A percentile compares a stretch with the other conserved stretches of the same genome.
These are phyloP conservation scores for Nannobrachium achirus DNA, from an alignment of 2,113 vertebrate genomes.

Conservation along the genomic window DNA sequence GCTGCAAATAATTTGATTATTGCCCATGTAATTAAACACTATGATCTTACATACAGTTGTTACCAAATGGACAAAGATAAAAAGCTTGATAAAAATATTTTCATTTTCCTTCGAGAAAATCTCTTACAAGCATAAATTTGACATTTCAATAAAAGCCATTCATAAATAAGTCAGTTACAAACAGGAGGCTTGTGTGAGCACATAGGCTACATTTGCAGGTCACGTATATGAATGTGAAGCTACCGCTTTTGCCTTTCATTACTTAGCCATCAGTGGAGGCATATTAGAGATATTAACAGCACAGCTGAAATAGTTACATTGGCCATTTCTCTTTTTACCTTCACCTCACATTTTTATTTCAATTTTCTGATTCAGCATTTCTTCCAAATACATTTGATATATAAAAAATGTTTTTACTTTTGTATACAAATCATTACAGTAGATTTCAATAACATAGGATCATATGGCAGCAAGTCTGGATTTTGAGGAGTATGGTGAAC, in stretches of 20 bases:
- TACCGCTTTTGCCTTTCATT: background rate
- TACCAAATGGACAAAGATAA: background rate
- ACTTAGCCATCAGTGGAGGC: slow-evolving; percentile 2
- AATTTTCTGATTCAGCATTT: slow-evolving; percentile 6
- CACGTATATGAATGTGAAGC: background rate
- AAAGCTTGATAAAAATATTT: background rate
- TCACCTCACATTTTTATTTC: background rate
- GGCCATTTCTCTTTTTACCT: slow-evolving; percentile 1
- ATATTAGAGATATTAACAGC: background rate
- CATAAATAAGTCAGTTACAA: background rate
- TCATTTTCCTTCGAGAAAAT: too few relatives aligned
- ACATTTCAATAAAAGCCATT: background rate
- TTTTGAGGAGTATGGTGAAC: slow-evolving; percentile 3
- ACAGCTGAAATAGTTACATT: slow-evolving; percentile 4
- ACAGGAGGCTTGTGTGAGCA: background rate
- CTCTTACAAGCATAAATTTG: too few relatives aligned
- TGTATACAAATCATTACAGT: background rate
- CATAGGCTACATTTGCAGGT: slow-evolving; percentile 11
- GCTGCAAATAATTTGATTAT: background rate
- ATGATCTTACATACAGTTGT: background rate
- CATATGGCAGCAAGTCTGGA: background rate
- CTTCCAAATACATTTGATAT: slow-evolving; percentile 14
- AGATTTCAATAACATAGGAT: background rate
- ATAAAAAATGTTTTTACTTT: slow-evolving; percentile 8
- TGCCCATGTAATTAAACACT: background rate